These are phyloP conservation scores for Coregonus suidteri DNA, from an alignment of 2,797 vertebrate species.

Conservation along the genomic window DNA sequence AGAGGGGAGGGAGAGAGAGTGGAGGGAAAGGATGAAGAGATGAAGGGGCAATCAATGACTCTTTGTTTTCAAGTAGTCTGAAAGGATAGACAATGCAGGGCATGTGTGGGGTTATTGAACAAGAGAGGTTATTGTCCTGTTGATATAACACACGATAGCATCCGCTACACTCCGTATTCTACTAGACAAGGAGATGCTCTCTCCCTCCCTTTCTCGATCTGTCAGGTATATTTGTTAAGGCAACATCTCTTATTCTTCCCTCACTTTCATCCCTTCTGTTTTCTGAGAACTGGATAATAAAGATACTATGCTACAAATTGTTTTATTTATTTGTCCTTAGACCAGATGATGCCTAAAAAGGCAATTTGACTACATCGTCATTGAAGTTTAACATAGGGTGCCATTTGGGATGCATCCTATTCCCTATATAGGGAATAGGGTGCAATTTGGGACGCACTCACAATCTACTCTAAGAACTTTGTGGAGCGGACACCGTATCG, in stretches of 20 bases:
- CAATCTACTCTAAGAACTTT: not conserved
- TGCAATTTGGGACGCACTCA: not conserved
- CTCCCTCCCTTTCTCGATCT: not conserved
- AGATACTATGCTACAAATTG: not conserved
- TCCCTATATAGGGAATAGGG: not conserved
- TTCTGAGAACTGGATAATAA: not conserved
- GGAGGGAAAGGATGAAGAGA: too few relatives aligned
- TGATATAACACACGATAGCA: not conserved
- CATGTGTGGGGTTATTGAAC: slow-evolving; percentile 34
- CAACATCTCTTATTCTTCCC: not conserved
- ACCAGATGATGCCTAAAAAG: not conserved
- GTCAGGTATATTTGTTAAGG: not conserved
- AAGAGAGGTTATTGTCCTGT: not conserved
- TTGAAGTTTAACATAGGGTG: not conserved
- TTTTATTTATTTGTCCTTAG: not conserved
- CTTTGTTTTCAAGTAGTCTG: slow-evolving; percentile 58
- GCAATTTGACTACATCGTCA: not conserved
- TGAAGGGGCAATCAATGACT: not conserved
- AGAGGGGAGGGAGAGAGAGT: slow-evolving; percentile 9
- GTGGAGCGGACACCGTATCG: slow-evolving; percentile 30
- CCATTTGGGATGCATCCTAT: not conserved
- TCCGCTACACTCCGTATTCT: not conserved
- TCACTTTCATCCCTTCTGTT: not conserved
- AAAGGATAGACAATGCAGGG: slow-evolving; percentile 23
- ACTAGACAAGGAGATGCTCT: not conserved